A percentile compares a stretch with the other conserved stretches of the same genome.
Conservation (phyloP, 2,888 invertebrate genomes). For the Chrysotoxum bicinctum region DNA sequence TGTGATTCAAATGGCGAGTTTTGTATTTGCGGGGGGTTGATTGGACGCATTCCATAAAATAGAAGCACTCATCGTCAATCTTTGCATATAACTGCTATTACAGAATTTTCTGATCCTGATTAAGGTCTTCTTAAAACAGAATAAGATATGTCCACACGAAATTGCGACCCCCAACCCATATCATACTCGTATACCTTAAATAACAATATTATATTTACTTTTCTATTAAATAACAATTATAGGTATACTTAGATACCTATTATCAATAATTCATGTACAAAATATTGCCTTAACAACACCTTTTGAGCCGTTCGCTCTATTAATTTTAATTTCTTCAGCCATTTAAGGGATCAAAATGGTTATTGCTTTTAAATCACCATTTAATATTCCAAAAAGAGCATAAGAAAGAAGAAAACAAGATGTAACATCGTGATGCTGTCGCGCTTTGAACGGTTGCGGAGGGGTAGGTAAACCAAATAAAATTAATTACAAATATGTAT, state of each 20-base stretch:
- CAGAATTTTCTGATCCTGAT: too few relatives aligned
- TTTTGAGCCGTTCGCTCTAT: slow-evolving; percentile 18
- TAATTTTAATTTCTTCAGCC: slow-evolving; percentile 41
- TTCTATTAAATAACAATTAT: not conserved
- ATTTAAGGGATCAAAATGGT: slow-evolving; percentile 47
- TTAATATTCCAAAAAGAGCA: slow-evolving; percentile 7
- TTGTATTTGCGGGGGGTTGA: too few relatives aligned
- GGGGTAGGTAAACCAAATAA: slow-evolving; percentile 22
- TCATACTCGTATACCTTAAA: too few relatives aligned
- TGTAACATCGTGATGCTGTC: not conserved
- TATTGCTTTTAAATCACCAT: slow-evolving; percentile 25
- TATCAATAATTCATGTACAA: not conserved
- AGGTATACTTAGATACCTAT: not conserved
- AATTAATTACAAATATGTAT: slow-evolving; percentile 60
- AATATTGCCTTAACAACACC: slow-evolving; percentile 10
- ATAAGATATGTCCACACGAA: too few relatives aligned
- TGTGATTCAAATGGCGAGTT: too few relatives aligned
- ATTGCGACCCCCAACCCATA: too few relatives aligned
- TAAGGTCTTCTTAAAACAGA: too few relatives aligned
- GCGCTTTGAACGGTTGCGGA: slow-evolving; percentile 9
- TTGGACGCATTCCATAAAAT: too few relatives aligned
- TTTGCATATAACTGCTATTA: too few relatives aligned
- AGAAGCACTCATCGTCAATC: too few relatives aligned
- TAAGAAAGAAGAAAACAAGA: not conserved
- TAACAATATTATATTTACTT: not conserved